phyloP scores from a whole-genome alignment of 2,113 vertebrate genomes.

The Indicator indicator region DNA sequence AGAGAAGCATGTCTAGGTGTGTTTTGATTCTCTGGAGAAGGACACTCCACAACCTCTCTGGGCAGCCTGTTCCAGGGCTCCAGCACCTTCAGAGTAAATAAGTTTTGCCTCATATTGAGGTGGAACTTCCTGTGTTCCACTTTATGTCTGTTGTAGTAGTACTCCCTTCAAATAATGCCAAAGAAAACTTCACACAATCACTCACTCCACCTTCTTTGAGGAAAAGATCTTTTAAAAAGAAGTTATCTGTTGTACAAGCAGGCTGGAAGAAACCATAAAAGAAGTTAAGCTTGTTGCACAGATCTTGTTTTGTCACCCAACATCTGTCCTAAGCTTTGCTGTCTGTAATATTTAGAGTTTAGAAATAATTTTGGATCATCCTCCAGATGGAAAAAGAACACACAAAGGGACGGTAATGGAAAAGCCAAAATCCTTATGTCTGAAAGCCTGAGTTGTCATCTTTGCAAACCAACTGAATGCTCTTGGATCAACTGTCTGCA shows the following conservation, averaged over 20 bases:
- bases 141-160: background rate
- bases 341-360: background rate
- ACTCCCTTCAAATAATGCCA: background rate
- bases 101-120: no score
- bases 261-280: background rate
- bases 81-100: no score
- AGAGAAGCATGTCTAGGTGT: no score
- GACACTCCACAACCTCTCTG: no score
- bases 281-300: background rate
- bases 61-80: no score
- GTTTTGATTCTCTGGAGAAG: no score
- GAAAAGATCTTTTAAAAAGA: background rate
- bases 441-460: background rate
- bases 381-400: background rate
- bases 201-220: background rate
- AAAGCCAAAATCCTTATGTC: background rate
- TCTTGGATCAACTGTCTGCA: background rate
- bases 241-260: constrained; percentile 1
- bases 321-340: background rate
- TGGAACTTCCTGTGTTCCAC: no score
- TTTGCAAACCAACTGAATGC: background rate
- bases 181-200: background rate
- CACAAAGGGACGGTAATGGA: background rate
- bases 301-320: constrained; percentile 5
- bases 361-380: background rate